Evolutionary conservation across 2,113 vertebrate genomes (phyloP).

Genomic region (Varanus komodoensis): DNA sequence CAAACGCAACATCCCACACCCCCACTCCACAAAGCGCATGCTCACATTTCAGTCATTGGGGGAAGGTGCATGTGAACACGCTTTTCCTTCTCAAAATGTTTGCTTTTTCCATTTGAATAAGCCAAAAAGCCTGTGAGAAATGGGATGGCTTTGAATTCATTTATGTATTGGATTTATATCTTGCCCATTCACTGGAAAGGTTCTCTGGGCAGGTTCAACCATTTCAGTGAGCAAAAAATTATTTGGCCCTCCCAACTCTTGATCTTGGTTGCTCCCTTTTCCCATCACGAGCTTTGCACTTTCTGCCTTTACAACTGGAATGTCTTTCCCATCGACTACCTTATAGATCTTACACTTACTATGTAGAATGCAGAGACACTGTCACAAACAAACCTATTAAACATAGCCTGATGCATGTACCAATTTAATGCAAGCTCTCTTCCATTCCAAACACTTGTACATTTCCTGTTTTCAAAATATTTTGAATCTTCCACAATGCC

Average conservation of each 20-base stretch:
- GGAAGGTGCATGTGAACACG: no score
- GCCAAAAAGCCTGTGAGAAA: no score
- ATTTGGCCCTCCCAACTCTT: not conserved
- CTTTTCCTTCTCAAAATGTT: no score
- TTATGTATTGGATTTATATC: no score
- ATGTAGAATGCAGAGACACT: constrained; percentile 32
- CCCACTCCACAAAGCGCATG: no score
- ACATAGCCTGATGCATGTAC: constrained; percentile 28
- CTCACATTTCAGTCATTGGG: no score
- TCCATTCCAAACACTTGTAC: constrained; percentile 40
- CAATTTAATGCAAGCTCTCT: constrained; percentile 17
- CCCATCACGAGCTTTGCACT: not conserved
- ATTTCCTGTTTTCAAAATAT: constrained; percentile 47
- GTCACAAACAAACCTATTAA: constrained; percentile 28
- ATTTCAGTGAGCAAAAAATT: no score
- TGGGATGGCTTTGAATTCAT: no score
- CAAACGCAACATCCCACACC: no score
- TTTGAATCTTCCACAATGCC: not conserved
- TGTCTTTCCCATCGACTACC: constrained; percentile 15
- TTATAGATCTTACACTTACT: constrained; percentile 26
- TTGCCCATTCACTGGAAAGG: no score
- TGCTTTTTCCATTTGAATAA: no score
- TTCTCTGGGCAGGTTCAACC: no score
- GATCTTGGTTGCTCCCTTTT: not conserved
- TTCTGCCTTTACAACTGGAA: not conserved